Evolutionary conservation across 2,113 vertebrate species (phyloP), one percentile per base, ranked within the genome.

Genomic region (Etheostoma cragini): DNA sequence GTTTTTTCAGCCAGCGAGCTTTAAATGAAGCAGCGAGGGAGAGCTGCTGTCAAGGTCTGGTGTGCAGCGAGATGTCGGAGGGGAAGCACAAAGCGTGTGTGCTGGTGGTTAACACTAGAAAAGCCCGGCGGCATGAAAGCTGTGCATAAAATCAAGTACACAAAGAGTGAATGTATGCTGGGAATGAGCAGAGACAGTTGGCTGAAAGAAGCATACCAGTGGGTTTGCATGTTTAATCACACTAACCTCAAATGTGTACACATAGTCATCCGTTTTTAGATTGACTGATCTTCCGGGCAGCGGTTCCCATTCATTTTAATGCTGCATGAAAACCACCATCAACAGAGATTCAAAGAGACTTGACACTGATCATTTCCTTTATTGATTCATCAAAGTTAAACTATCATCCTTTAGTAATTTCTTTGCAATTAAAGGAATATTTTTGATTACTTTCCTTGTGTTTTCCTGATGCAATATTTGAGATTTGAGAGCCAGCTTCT

Each of bases 11-110:
- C 72, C 69, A 64, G 83, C 21, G 0, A 47, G 68, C 70, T 80
- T 70, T 61, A 64, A 85, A 70, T 11, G 35, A 46, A 71, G 74
- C 49, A 52, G 70, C 4, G 16, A 76, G 50, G 24, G 61, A 66
- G 56, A 73, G 79, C 75, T 33, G 62, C 73, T 80, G 82, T 87
- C 74, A 77, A 45, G 70, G 81, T 81, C 66, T 79, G 83, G 71
- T 79, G 81, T 85, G 73, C 70, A 72, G 52, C 10, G 57, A 82
- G 76, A 86, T 7, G 38, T 75, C 8, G 19, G 65, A 75, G 52
- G 69, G 53, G 78, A 72, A 76, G 71, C 61, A 19, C 5, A 5
- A 61, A 26, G 64, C 50, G 50, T 71, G 74, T 78, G 78, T 6
- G n/a, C 76, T 80, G 83, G 72, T 78, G 78, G 77, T 74, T 86